A percentile compares a stretch with the other conserved stretches of the same genome.
These are phyloP conservation scores for Steinernema khuongi DNA, from an alignment of 1,140 invertebrate genomes.

Conservation along the genomic window DNA sequence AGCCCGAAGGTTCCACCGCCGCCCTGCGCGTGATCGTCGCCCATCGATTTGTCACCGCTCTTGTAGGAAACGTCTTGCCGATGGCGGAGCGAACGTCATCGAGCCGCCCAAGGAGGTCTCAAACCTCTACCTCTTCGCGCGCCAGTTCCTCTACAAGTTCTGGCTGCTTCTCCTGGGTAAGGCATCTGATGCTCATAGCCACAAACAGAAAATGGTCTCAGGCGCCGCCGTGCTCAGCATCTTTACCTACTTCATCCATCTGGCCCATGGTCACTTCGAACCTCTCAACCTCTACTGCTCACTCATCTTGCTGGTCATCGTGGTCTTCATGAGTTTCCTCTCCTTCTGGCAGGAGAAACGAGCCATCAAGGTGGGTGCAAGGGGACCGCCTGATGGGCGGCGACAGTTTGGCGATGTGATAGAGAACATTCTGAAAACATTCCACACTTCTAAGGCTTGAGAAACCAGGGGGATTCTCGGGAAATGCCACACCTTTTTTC, in stretches of 20 bases:
- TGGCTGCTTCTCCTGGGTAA: constrained; percentile 53
- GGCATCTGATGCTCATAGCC: neutral
- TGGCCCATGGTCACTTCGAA: constrained; percentile 53
- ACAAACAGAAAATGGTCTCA: neutral
- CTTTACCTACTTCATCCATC: constrained; percentile 57
- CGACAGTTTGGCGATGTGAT: too few relatives aligned
- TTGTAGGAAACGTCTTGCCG: constrained; percentile 50
- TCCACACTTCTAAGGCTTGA: too few relatives aligned
- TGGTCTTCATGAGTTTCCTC: constrained; percentile 52
- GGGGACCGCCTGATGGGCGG: too few relatives aligned
- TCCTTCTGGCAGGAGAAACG: constrained; percentile 58
- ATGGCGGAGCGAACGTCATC: constrained; percentile 51
- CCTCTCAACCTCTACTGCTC: constrained; percentile 56
- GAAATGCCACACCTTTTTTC: too few relatives aligned
- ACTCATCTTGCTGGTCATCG: constrained; percentile 50
- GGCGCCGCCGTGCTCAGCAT: constrained; percentile 46
- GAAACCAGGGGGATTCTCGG: too few relatives aligned
- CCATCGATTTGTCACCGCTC: neutral
- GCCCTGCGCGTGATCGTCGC: neutral
- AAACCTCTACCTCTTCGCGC: constrained; percentile 44
- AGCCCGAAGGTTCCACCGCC: neutral
- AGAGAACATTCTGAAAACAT: too few relatives aligned
- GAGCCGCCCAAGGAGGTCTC: constrained; percentile 42
- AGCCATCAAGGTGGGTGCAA: constrained; percentile 40
- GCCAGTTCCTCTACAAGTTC: constrained; percentile 57